Evolutionary conservation across 2,797 vertebrate species (phyloP).

Genomic region (Melanotaenia trifasciata): DNA sequence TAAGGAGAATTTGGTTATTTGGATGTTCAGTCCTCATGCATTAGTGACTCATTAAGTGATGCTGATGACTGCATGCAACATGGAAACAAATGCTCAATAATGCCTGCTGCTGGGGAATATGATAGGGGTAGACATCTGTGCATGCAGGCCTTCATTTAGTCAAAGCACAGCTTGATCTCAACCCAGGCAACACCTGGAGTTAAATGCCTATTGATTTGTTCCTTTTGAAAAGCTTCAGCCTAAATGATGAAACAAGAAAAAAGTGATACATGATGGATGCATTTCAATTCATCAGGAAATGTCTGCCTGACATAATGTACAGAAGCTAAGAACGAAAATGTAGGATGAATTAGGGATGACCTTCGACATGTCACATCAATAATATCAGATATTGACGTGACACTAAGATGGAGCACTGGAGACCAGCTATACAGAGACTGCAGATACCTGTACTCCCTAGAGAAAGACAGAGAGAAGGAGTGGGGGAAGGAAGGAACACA

Average conservation of each 20-base stretch:
- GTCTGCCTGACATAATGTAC: not conserved
- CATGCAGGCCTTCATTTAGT: slow-evolving; percentile 17
- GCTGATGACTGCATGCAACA: slow-evolving; percentile 34
- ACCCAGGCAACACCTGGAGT: not conserved
- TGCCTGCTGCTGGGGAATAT: slow-evolving; percentile 7
- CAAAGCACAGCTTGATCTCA: slow-evolving; percentile 24
- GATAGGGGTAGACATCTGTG: slow-evolving; percentile 6
- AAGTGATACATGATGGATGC: not conserved
- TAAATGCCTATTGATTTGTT: slow-evolving; percentile 14
- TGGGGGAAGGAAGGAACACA: slow-evolving; percentile 19
- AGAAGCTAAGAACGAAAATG: slow-evolving; percentile 1
- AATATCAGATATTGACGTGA: slow-evolving; percentile 42
- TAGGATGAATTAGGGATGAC: slow-evolving; percentile 30
- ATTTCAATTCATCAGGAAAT: not conserved
- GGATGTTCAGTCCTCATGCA: slow-evolving; percentile 25
- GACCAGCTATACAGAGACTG: slow-evolving; percentile 65
- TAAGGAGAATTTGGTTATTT: not conserved
- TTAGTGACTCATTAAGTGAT: slow-evolving; percentile 15
- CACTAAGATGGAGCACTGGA: slow-evolving; percentile 19
- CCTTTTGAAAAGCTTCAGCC: not conserved
- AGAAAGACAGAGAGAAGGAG: slow-evolving; percentile 29
- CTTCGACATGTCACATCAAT: slow-evolving; percentile 43
- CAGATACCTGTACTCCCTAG: slow-evolving; percentile 75
- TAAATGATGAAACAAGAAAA: not conserved
- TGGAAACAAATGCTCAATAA: slow-evolving; percentile 57